Conservation (phyloP, 2,113 vertebrate species). For the Pelmatolapia mariae region DNA sequence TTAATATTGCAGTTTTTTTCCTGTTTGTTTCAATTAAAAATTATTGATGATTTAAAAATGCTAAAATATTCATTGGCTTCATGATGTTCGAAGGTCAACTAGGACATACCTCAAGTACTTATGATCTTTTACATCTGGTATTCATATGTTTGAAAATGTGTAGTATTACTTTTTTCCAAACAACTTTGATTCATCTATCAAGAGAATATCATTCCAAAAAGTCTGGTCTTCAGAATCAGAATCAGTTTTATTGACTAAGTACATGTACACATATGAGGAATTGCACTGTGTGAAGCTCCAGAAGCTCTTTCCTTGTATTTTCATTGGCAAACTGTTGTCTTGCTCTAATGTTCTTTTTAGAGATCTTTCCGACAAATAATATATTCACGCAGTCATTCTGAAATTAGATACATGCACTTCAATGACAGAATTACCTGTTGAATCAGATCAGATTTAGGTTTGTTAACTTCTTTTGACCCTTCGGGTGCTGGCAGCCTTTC, state of each 20-base stretch:
- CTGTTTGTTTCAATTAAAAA: not conserved
- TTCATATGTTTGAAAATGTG: not conserved
- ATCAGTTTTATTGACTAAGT: not conserved
- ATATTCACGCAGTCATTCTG: not conserved
- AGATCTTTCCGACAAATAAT: accelerated
- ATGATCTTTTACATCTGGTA: not conserved
- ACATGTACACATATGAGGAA: not conserved
- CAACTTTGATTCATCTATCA: not conserved
- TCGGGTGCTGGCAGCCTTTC: not conserved
- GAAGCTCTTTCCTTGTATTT: not conserved
- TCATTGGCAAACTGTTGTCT: not conserved
- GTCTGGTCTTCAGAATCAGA: not conserved
- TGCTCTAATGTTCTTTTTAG: not conserved
- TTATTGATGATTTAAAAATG: not conserved
- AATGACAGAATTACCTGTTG: not conserved
- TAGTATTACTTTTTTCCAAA: not conserved
- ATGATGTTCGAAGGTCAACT: not conserved
- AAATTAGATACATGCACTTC: not conserved
- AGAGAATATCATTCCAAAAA: not conserved
- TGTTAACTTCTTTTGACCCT: not conserved
- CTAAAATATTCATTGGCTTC: not conserved
- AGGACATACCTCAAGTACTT: not conserved
- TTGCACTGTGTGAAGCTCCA: accelerated
- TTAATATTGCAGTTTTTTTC: not conserved
- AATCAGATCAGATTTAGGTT: not conserved